Evolutionary conservation across 2,888 invertebrate species (phyloP).

Genomic region (Temnothorax unifasciatus): DNA sequence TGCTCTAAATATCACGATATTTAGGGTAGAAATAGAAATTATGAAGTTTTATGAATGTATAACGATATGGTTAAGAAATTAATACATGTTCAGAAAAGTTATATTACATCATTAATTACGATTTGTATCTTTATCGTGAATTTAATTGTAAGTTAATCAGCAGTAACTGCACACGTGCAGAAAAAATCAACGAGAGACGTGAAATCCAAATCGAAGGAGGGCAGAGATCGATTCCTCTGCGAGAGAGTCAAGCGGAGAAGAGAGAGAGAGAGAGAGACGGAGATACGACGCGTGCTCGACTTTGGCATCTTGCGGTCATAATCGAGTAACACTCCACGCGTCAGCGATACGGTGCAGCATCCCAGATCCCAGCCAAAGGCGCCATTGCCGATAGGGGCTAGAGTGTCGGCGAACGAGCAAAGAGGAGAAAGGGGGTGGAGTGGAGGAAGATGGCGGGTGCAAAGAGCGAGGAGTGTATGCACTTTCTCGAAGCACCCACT

Average conservation of each 20-base stretch:
- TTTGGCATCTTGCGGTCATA: slow-evolving; percentile 51
- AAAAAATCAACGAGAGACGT: neutral
- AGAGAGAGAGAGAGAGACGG: neutral
- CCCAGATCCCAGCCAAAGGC: slow-evolving; percentile 36
- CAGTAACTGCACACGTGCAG: neutral
- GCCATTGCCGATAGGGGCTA: slow-evolving; percentile 49
- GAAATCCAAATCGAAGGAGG: neutral
- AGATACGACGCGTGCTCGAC: slow-evolving; percentile 44
- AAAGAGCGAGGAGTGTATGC: slow-evolving; percentile 63
- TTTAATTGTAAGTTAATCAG: neutral
- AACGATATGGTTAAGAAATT: neutral
- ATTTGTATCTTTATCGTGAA: slow-evolving; percentile 1
- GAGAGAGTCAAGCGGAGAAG: neutral
- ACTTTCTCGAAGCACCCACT: slow-evolving; percentile 75
- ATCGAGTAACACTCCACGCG: slow-evolving; percentile 52
- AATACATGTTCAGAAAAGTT: neutral
- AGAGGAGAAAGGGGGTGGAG: slow-evolving; percentile 34
- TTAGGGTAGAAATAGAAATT: neutral
- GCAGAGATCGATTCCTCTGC: slow-evolving; percentile 11
- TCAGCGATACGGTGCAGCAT: slow-evolving; percentile 50
- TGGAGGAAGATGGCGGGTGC: slow-evolving; percentile 29
- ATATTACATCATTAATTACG: neutral
- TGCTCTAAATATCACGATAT: neutral
- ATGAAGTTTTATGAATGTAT: neutral
- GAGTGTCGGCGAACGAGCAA: slow-evolving; percentile 42